phyloP scores from a whole-genome alignment of 1,140 invertebrate species.

The Proctacanthus coquilletti region DNA sequence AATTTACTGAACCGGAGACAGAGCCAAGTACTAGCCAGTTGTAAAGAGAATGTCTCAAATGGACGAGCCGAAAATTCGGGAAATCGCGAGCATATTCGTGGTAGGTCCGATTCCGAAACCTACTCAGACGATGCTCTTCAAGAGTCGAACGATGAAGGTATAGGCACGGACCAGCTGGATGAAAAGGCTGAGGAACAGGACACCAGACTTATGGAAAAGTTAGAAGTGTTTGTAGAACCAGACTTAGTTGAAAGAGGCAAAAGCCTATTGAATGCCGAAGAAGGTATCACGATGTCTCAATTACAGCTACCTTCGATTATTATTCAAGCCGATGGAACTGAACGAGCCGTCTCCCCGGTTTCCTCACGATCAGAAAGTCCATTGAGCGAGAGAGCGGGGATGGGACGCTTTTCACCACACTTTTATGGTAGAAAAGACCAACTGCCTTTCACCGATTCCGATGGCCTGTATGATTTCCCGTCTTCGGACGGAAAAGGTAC shows the following conservation, averaged over 20 bases:
- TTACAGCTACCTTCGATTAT: constrained; percentile 45
- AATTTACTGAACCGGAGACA: constrained; percentile 9
- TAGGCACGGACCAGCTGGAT: constrained; percentile 45
- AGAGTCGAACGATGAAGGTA: constrained; percentile 56
- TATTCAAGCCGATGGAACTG: constrained; percentile 36
- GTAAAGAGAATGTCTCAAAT: constrained; percentile 10
- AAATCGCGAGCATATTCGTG: not conserved
- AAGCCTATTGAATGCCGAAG: constrained; percentile 13
- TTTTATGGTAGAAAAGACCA: constrained; percentile 46
- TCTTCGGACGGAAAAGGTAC: constrained; percentile 46
- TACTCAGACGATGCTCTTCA: constrained; percentile 46
- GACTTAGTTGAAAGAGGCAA: constrained; percentile 26
- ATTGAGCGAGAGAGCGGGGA: constrained; percentile 48
- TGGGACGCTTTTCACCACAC: constrained; percentile 47
- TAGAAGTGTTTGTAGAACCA: constrained; percentile 40
- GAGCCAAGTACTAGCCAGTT: constrained; percentile 5
- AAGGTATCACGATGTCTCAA: constrained; percentile 25
- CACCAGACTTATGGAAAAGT: constrained; percentile 44
- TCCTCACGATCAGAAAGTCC: constrained; percentile 62
- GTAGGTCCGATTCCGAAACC: constrained; percentile 49
- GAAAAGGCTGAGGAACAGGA: constrained; percentile 48
- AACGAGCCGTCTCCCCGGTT: constrained; percentile 47
- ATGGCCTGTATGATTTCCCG: constrained; percentile 59
- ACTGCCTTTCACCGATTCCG: constrained; percentile 54
- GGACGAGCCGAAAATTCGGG: constrained; percentile 1